Evolutionary conservation across 2,113 vertebrate species (phyloP).

Genomic region (Aphyosemion australe): DNA sequence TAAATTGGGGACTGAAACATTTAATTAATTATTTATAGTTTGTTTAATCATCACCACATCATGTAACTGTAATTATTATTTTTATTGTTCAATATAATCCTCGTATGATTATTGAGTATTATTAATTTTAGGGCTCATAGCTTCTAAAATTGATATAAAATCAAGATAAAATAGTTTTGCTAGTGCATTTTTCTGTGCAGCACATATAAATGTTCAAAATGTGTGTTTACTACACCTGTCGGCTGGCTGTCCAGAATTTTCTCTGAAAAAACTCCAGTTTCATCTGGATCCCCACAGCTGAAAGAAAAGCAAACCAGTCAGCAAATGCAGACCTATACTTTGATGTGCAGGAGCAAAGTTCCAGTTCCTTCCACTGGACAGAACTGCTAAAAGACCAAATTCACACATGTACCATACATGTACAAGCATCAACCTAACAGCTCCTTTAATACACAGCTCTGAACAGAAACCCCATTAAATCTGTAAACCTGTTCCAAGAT

Average conservation of each 20-base stretch:
- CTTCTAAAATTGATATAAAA: too few species aligned
- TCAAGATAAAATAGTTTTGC: too few species aligned
- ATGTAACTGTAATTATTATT: too few species aligned
- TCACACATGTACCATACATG: too few species aligned
- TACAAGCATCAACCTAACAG: constrained; percentile 44
- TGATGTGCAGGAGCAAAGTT: constrained; percentile 1
- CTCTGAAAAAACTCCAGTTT: constrained; percentile 98
- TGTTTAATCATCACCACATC: too few species aligned
- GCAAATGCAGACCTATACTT: constrained; percentile 12
- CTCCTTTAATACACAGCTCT: constrained; percentile 45
- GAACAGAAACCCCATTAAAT: constrained; percentile 11
- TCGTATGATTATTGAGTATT: too few species aligned
- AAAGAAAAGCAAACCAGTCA: constrained; percentile 69
- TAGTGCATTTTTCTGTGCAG: too few species aligned
- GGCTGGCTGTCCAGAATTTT: constrained; percentile 98
- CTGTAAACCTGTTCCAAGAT: neutral
- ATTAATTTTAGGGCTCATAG: too few species aligned
- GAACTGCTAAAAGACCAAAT: neutral
- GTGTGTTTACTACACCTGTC: constrained; percentile 84
- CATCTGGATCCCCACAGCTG: constrained; percentile 99
- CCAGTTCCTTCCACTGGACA: neutral
- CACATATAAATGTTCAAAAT: neutral
- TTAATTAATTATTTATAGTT: too few species aligned
- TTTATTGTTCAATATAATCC: too few species aligned
- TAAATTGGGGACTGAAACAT: too few species aligned